These are phyloP conservation scores for Synaphobranchus kaupii DNA, from an alignment of 2,797 vertebrate genomes.

Conservation along the genomic window DNA sequence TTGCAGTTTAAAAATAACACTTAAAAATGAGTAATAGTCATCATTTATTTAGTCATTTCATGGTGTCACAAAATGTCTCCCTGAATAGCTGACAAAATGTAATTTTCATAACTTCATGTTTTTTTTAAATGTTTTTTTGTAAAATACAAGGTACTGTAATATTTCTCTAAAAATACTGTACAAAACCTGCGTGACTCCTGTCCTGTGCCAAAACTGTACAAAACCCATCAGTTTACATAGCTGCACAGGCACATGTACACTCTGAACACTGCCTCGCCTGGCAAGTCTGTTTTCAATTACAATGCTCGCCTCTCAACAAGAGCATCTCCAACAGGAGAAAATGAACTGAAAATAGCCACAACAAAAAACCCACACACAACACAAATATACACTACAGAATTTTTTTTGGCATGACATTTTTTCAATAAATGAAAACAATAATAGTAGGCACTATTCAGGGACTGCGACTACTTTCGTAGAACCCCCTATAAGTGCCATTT, in stretches of 20 bases:
- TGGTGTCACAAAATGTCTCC: conserved; percentile 69
- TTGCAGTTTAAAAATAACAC: neutral
- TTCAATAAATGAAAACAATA: conserved; percentile 38
- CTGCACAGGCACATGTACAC: neutral
- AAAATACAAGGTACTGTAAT: conserved; percentile 31
- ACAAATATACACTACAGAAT: neutral
- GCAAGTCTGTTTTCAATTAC: neutral
- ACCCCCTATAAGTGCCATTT: neutral
- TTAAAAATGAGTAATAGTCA: neutral
- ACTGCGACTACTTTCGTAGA: neutral
- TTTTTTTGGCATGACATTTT: conserved; percentile 25
- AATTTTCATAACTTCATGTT: conserved; percentile 53
- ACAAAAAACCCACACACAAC: neutral
- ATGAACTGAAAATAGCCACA: neutral
- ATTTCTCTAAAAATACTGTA: conserved; percentile 23
- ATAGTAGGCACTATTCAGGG: neutral
- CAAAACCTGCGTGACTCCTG: conserved; percentile 2
- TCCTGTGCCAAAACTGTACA: neutral
- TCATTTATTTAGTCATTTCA: conserved; percentile 66
- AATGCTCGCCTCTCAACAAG: neutral
- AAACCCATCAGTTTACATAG: neutral
- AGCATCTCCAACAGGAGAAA: neutral
- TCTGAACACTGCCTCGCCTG: neutral
- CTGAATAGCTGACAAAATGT: conserved; percentile 73
- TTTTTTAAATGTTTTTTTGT: conserved; percentile 52